Evolutionary conservation across 2,797 vertebrate species (phyloP).

Genomic region (Phataginus tricuspis): DNA sequence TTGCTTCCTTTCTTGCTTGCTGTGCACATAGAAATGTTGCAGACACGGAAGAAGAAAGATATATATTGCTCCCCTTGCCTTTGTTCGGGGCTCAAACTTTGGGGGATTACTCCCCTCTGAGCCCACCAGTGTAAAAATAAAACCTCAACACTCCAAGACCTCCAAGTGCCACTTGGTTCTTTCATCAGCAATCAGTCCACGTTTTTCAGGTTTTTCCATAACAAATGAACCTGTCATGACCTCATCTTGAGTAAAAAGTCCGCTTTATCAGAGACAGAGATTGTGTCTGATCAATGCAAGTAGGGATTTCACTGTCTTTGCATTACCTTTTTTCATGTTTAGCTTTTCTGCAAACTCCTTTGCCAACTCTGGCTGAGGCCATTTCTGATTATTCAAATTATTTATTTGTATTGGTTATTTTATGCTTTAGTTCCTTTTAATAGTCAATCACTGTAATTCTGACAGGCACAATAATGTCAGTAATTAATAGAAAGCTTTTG

Average conservation of each 20-base stretch:
- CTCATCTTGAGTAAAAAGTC: not conserved
- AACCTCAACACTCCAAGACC: too few species aligned
- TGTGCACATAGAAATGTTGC: too few species aligned
- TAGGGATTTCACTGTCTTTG: not conserved
- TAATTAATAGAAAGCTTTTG: slow-evolving; percentile 31
- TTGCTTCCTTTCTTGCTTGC: too few species aligned
- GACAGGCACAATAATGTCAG: not conserved
- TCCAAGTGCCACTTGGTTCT: too few species aligned
- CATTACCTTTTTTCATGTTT: not conserved
- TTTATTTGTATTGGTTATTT: slow-evolving; percentile 1
- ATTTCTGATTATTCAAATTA: slow-evolving; percentile 23
- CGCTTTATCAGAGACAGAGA: slow-evolving; percentile 9
- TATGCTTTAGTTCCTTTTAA: slow-evolving; percentile 31
- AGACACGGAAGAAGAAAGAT: too few species aligned
- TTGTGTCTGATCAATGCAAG: not conserved
- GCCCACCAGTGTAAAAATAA: too few species aligned
- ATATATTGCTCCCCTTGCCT: too few species aligned
- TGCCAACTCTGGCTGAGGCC: not conserved
- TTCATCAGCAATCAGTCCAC: too few species aligned
- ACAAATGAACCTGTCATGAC: too few species aligned
- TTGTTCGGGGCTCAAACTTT: too few species aligned
- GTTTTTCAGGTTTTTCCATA: too few species aligned
- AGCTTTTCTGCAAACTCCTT: not conserved
- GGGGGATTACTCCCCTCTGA: too few species aligned
- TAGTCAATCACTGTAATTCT: not conserved